A percentile compares a stretch with the other conserved stretches of the same genome.
Evolutionary conservation across 2,797 vertebrate genomes (phyloP).

Genomic region (Alosa sapidissima): DNA sequence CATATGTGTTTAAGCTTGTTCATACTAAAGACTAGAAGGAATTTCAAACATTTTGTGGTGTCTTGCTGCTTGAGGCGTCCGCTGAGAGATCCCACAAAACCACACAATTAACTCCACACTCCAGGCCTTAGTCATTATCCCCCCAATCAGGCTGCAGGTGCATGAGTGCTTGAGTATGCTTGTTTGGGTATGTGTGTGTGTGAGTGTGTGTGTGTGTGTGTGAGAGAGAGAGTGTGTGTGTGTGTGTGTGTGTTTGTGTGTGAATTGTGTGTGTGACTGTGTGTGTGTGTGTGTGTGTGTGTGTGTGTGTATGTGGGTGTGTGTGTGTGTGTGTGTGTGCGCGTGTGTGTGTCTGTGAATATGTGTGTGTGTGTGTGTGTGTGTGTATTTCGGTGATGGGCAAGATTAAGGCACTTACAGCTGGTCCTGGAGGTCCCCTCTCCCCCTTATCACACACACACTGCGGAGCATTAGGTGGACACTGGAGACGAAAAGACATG

Average conservation of each 20-base stretch:
- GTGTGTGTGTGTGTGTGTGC: not conserved
- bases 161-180: no score
- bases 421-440: constrained; percentile 76
- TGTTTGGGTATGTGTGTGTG: no score
- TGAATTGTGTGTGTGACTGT: no score
- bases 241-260: no score
- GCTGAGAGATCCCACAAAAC: constrained; percentile 33
- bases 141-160: not conserved
- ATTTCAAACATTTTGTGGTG: constrained; percentile 54
- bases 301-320: not conserved
- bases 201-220: no score
- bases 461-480: constrained; percentile 67
- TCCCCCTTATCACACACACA: constrained; percentile 89
- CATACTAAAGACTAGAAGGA: constrained; percentile 54
- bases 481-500: constrained; percentile 64
- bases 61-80: constrained; percentile 58
- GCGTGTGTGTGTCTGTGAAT: not conserved
- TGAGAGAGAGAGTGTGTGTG: no score
- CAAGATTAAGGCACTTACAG: constrained; percentile 75
- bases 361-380: not conserved
- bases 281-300: not conserved
- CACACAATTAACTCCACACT: constrained; percentile 37
- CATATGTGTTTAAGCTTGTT: constrained; percentile 60
- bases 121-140: not conserved
- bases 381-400: not conserved